These are phyloP conservation scores for Pardalotus punctatus DNA, from an alignment of 2,113 vertebrate species.

Conservation along the genomic window DNA sequence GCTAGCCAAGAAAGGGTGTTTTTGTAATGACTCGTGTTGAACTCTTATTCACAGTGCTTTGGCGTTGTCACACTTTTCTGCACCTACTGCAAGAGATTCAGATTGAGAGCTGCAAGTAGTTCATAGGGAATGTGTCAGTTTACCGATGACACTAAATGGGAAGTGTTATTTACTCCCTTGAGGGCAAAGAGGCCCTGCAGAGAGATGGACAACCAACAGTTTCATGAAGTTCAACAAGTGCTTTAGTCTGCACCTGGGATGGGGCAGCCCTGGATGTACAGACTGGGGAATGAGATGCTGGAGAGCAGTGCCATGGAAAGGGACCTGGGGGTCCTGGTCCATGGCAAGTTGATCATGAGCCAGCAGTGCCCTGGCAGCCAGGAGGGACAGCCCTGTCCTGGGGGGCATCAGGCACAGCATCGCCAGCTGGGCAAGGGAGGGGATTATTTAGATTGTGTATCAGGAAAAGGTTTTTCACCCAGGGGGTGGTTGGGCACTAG, in stretches of 20 bases:
- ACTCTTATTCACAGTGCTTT: neutral
- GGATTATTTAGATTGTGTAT: neutral
- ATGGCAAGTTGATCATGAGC: rapidly evolving
- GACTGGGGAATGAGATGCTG: neutral
- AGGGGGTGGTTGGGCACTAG: neutral
- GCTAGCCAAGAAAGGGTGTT: neutral
- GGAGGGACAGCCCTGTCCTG: neutral
- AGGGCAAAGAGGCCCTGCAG: neutral
- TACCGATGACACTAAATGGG: neutral
- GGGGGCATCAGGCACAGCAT: neutral
- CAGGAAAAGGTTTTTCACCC: neutral
- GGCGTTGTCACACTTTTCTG: neutral
- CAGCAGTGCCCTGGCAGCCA: neutral
- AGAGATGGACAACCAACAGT: neutral
- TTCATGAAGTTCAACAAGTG: neutral
- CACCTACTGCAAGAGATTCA: neutral
- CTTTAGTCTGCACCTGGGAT: neutral
- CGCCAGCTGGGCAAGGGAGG: rapidly evolving
- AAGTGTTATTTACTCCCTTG: neutral
- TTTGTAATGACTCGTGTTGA: neutral
- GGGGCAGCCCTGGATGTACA: rapidly evolving
- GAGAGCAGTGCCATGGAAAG: rapidly evolving
- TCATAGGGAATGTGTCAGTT: neutral
- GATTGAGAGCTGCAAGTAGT: neutral
- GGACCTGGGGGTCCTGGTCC: rapidly evolving